Conservation (phyloP, 2,888 invertebrate genomes). For the Nomada lathburiana region DNA sequence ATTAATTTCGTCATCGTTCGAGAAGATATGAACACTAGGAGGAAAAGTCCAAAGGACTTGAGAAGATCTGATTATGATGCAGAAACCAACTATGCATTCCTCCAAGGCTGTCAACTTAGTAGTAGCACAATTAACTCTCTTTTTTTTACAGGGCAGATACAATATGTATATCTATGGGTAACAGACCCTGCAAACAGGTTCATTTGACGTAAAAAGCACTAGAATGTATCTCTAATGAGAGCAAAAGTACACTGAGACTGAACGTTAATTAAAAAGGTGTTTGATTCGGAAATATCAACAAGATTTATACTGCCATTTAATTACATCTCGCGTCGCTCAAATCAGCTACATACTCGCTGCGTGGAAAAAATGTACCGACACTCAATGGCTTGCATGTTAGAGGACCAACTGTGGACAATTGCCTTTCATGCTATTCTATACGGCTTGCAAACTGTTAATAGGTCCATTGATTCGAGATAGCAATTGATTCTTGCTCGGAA, state of each 20-base stretch:
- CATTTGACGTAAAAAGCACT: background rate
- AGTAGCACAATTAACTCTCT: background rate
- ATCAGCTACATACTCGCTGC: slow-evolving; percentile 9
- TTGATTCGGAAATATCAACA: background rate
- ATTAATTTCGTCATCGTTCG: slow-evolving; percentile 2
- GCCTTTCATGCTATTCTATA: slow-evolving; percentile 37
- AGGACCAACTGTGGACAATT: slow-evolving; percentile 32
- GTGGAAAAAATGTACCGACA: slow-evolving; percentile 35
- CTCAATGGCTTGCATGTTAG: slow-evolving; percentile 17
- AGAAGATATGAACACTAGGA: background rate
- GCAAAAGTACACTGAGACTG: background rate
- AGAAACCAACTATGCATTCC: background rate
- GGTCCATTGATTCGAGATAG: slow-evolving; percentile 33
- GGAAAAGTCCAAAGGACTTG: background rate
- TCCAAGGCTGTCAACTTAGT: background rate
- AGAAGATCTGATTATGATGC: background rate
- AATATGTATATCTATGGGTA: background rate
- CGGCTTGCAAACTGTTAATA: slow-evolving; percentile 31
- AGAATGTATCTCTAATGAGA: background rate
- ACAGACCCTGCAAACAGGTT: background rate
- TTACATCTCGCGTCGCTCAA: slow-evolving; percentile 2
- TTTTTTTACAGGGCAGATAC: background rate
- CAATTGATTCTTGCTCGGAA: slow-evolving; percentile 27
- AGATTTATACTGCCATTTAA: slow-evolving; percentile 19
- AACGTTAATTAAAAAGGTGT: background rate